phyloP scores from a whole-genome alignment of 1,140 invertebrate genomes.

The Macrobrachium rosenbergii region DNA sequence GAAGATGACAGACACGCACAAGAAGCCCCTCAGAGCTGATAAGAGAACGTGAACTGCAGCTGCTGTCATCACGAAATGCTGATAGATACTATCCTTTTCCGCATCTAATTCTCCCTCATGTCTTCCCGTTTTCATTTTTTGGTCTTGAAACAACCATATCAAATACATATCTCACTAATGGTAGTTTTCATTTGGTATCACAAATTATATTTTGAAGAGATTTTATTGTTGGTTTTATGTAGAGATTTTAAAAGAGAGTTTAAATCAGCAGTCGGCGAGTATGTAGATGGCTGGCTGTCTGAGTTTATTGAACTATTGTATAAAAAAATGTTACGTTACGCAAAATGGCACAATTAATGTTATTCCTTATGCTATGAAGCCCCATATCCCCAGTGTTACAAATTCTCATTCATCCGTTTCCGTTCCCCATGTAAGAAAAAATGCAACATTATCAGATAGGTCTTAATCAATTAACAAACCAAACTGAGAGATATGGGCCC shows the following conservation, averaged over 20 bases:
- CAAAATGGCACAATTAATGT: too few relatives aligned
- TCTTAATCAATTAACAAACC: neutral
- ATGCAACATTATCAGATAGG: neutral
- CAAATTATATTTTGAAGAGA: slow-evolving; percentile 26
- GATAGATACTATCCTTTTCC: slow-evolving; percentile 5
- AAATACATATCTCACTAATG: slow-evolving; percentile 54
- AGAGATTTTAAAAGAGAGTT: slow-evolving; percentile 34
- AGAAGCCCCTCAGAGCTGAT: too few relatives aligned
- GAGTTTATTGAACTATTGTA: neutral
- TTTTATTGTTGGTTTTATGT: slow-evolving; percentile 48
- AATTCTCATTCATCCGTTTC: too few relatives aligned
- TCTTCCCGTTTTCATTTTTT: slow-evolving; percentile 20
- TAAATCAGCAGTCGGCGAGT: neutral
- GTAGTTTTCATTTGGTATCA: slow-evolving; percentile 42
- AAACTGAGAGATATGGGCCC: neutral
- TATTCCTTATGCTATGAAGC: too few relatives aligned
- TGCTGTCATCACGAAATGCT: neutral
- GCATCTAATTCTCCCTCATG: slow-evolving; percentile 27
- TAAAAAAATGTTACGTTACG: neutral
- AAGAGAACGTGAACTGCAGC: too few relatives aligned
- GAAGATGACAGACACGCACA: too few relatives aligned
- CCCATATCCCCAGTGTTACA: too few relatives aligned
- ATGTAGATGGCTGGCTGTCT: neutral
- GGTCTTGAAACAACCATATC: slow-evolving; percentile 55
- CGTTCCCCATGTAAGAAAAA: neutral